Percentiles rank a stretch among this genome's conserved stretches.
Evolutionary conservation across 2,113 vertebrate genomes (phyloP).

Genomic region (Gadus chalcogrammus): DNA sequence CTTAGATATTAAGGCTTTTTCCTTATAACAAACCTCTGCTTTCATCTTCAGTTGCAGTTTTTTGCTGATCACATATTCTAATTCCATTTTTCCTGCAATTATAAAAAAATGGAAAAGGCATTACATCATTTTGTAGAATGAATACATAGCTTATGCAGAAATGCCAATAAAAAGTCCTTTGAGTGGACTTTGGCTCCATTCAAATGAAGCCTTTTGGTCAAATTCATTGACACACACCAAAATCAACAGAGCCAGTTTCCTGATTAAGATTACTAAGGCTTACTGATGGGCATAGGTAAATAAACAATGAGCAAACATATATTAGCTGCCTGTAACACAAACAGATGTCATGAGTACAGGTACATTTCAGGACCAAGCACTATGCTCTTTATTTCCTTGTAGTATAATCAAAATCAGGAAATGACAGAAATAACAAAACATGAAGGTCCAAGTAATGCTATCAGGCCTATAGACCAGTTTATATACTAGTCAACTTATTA

Average conservation of each 20-base stretch:
- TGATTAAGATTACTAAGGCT: not conserved
- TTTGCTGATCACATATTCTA: constrained; percentile 64
- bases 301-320: not conserved
- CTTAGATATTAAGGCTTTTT: too few species aligned
- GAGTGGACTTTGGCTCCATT: too few species aligned
- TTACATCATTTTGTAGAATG: not conserved
- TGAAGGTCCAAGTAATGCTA: too few species aligned
- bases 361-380: too few species aligned
- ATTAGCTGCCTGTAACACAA: too few species aligned
- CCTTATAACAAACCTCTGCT: constrained; percentile 60
- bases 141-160: not conserved
- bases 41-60: constrained; percentile 71
- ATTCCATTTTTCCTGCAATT: constrained; percentile 67
- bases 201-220: not conserved
- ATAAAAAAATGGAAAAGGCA: constrained; percentile 23
- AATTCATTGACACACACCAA: not conserved
- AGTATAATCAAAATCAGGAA: too few species aligned
- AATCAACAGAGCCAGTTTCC: not conserved
- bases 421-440: too few species aligned
- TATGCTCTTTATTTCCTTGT: too few species aligned
- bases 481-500: too few species aligned
- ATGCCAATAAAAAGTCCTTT: too few species aligned
- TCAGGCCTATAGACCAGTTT: too few species aligned
- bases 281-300: not conserved
- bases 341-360: too few species aligned